phyloP scores from a whole-genome alignment of 35 echinoderm and acorn worm genomes.

The Ophiothrix spiculata region DNA sequence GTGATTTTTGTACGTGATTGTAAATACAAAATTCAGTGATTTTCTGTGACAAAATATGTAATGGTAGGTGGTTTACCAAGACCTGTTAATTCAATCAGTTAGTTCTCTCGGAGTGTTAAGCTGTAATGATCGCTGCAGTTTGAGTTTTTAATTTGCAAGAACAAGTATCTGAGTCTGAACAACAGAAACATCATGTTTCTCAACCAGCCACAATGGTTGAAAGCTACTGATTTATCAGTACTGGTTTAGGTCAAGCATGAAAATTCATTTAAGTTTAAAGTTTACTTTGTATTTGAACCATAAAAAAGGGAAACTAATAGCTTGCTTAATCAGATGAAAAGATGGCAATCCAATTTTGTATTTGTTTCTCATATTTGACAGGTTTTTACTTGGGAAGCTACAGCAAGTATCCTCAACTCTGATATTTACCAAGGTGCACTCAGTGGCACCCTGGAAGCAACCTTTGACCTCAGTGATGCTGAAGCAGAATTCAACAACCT shows the following conservation, averaged over 20 bases:
- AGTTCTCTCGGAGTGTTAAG: no score
- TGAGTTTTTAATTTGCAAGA: no score
- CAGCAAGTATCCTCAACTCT: conserved; percentile 36
- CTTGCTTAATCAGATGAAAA: neutral
- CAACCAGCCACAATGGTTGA: no score
- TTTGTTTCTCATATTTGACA: neutral
- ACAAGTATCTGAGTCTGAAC: no score
- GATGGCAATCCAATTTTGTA: neutral
- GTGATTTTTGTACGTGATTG: neutral
- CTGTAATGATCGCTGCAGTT: no score
- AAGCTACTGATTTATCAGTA: no score
- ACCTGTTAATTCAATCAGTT: no score
- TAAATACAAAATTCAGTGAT: neutral
- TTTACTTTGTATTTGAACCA: neutral
- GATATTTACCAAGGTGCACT: conserved; percentile 73
- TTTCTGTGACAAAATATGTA: neutral
- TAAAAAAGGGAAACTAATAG: neutral
- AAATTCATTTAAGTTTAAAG: neutral
- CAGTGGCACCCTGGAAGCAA: conserved; percentile 34
- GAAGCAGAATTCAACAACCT: conserved; percentile 54
- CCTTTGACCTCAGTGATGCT: conserved; percentile 58
- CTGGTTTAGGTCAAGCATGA: no score
- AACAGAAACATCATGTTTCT: no score
- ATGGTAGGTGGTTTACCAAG: neutral
- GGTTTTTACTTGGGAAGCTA: conserved; percentile 43